Evolutionary conservation across 2,888 invertebrate species (phyloP).

Genomic region (Eupithecia dodoneata): DNA sequence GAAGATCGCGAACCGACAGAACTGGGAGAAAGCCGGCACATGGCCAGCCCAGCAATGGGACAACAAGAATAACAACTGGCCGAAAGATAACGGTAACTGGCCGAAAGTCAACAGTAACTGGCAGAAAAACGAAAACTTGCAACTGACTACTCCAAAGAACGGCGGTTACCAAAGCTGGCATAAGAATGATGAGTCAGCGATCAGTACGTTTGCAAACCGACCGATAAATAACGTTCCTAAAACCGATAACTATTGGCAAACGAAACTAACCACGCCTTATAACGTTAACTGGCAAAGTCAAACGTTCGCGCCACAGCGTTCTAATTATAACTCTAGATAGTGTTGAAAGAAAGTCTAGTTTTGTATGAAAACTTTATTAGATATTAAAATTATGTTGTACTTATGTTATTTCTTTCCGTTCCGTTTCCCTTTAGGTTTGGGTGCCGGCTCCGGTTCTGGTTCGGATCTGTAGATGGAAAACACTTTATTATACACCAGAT

Average conservation of each 20-base stretch:
- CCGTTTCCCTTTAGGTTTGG: constrained; percentile 59
- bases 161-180: constrained; percentile 44
- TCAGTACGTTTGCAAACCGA: constrained; percentile 22
- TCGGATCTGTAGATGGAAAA: constrained; percentile 59
- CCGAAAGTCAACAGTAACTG: constrained; percentile 22
- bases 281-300: constrained; percentile 27
- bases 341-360: neutral
- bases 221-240: neutral
- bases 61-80: constrained; percentile 12
- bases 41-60: neutral
- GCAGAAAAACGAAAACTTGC: constrained; percentile 18
- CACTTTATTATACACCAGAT: neutral
- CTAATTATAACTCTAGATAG: neutral
- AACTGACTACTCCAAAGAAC: neutral
- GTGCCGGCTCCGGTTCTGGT: constrained; percentile 52
- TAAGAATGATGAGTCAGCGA: constrained; percentile 43
- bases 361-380: constrained; percentile 27
- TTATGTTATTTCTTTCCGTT: constrained; percentile 59
- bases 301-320: constrained; percentile 3
- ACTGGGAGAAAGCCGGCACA: constrained; percentile 34
- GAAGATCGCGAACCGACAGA: constrained; percentile 35
- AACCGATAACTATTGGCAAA: constrained; percentile 13
- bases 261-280: constrained; percentile 1
- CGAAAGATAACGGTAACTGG: constrained; percentile 3
- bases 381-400: constrained; percentile 28